A percentile compares a stretch with the other conserved stretches of the same genome.
phyloP scores from a whole-genome alignment of 1,140 invertebrate species.

The Maniola jurtina region DNA sequence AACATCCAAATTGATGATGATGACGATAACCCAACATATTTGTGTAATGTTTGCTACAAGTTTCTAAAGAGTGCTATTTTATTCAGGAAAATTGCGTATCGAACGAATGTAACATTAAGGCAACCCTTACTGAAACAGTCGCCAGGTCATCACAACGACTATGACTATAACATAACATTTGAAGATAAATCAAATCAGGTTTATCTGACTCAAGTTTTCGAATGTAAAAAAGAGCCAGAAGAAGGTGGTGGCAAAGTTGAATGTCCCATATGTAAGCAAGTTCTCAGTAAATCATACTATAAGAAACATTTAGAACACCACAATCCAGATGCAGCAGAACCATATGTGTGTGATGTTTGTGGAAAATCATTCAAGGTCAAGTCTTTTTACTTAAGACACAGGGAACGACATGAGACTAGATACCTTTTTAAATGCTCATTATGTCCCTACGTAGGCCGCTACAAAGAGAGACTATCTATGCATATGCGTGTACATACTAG shows the following conservation, averaged over 20 bases:
- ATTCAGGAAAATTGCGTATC: constrained; percentile 48
- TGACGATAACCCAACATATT: constrained; percentile 46
- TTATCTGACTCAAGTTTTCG: constrained; percentile 17
- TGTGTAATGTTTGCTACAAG: constrained; percentile 48
- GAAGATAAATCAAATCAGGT: constrained; percentile 9
- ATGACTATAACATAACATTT: constrained; percentile 13
- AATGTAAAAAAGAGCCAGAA: constrained; percentile 4
- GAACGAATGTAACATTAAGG: constrained; percentile 40
- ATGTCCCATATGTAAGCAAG: constrained; percentile 61
- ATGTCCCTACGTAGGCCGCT: constrained; percentile 63
- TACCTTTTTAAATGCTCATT: constrained; percentile 65
- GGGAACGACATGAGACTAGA: constrained; percentile 56
- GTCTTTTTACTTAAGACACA: constrained; percentile 64
- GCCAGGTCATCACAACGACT: constrained; percentile 23
- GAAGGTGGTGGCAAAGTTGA: constrained; percentile 41
- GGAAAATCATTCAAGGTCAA: constrained; percentile 64
- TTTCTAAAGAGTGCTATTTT: constrained; percentile 48
- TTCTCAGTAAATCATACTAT: constrained; percentile 51
- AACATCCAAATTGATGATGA: constrained; percentile 40
- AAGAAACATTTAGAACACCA: constrained; percentile 68
- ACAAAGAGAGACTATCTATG: constrained; percentile 62
- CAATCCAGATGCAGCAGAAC: constrained; percentile 51
- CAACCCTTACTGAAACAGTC: constrained; percentile 39
- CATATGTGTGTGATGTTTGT: constrained; percentile 68
- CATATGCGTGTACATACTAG: constrained; percentile 77